A percentile compares a stretch with the other conserved stretches of the same genome.
These are phyloP conservation scores for Saimiri boliviensis DNA, from an alignment of 2,113 vertebrate genomes.

Conservation along the genomic window DNA sequence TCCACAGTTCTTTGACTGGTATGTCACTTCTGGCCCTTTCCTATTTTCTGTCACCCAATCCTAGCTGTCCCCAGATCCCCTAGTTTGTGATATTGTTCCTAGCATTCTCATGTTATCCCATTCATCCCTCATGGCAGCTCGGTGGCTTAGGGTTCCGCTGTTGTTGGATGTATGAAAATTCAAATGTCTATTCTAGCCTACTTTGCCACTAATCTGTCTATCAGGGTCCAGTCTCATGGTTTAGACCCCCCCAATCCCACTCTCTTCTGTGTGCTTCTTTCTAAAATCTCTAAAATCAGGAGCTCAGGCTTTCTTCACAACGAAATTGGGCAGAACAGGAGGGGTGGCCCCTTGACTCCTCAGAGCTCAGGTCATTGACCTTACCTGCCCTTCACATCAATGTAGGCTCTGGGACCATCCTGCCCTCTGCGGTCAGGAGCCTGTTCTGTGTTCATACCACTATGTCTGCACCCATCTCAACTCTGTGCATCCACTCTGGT, in stretches of 20 bases:
- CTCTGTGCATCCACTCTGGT: not conserved
- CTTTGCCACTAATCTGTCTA: not conserved
- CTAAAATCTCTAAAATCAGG: not conserved
- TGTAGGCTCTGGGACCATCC: no score
- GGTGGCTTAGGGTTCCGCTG: not conserved
- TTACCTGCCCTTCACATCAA: not conserved
- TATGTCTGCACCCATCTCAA: not conserved
- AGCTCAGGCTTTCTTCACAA: not conserved
- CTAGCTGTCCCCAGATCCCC: not conserved
- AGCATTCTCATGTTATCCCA: not conserved
- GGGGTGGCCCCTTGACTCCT: fast-evolving
- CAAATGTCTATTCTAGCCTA: no score
- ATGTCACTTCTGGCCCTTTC: not conserved
- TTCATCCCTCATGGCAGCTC: not conserved
- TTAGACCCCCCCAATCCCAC: not conserved
- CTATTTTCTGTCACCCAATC: not conserved
- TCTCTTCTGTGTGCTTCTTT: not conserved
- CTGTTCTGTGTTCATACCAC: no score
- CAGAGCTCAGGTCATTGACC: not conserved
- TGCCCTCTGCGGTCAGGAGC: not conserved
- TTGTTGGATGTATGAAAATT: not conserved
- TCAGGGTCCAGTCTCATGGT: not conserved
- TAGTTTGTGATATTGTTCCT: not conserved
- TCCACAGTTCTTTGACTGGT: not conserved
- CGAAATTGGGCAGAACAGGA: not conserved